Percentiles rank a stretch among this genome's conserved stretches.
Conservation (phyloP, 2,797 vertebrate genomes). For the Notoglanidium macrostoma region DNA sequence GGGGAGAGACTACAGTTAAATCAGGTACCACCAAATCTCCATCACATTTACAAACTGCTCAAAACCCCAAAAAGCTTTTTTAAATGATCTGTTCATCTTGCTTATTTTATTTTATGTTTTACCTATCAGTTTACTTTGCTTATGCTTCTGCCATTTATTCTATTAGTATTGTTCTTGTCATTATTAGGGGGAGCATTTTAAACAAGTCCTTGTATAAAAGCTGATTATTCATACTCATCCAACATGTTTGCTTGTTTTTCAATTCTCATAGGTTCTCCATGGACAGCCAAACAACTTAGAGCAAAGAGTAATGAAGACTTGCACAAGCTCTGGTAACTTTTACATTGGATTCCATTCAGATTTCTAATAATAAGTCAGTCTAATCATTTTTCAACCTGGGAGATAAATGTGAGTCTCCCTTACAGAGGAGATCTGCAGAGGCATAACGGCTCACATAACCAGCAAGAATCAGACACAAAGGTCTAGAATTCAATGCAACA, state of each 20-base stretch:
- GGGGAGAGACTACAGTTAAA: conserved; percentile 87
- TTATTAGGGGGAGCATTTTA: no score
- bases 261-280: conserved; percentile 81
- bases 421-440: background rate
- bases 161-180: background rate
- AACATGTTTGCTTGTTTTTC: background rate
- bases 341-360: background rate
- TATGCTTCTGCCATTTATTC: background rate
- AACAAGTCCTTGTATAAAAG: background rate
- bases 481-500: background rate
- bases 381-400: background rate
- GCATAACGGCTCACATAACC: background rate
- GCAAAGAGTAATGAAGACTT: conserved; percentile 93
- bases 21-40: conserved; percentile 78
- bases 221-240: background rate
- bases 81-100: background rate
- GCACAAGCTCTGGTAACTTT: conserved; percentile 92
- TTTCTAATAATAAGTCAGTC: background rate
- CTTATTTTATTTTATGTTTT: background rate
- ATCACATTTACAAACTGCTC: background rate
- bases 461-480: background rate
- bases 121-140: background rate
- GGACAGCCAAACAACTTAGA: conserved; percentile 88
- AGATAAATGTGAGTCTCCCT: background rate
- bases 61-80: no score